A percentile compares a stretch with the other conserved stretches of the same genome.
Evolutionary conservation across 2,113 vertebrate species (phyloP).

Genomic region (Vanacampus margaritifer): DNA sequence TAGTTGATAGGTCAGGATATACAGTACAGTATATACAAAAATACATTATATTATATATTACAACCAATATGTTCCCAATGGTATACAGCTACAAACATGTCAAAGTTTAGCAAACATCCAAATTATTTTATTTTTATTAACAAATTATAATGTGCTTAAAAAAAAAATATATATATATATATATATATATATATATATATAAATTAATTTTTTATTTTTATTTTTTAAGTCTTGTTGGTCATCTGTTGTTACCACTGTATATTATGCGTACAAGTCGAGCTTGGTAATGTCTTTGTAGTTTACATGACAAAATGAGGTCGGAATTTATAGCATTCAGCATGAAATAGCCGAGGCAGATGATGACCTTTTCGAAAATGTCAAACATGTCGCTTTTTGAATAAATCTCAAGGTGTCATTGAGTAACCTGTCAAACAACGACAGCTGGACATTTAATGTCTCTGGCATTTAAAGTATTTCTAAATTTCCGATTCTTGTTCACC

Average conservation of each 20-base stretch:
- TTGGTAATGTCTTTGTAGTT: not conserved
- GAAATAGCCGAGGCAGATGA: slow-evolving; percentile 4
- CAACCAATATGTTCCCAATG: not conserved
- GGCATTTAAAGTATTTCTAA: slow-evolving; percentile 22
- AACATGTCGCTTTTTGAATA: slow-evolving; percentile 12
- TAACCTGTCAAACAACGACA: slow-evolving; percentile 34
- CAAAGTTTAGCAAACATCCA: not conserved
- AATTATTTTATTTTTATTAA: not conserved
- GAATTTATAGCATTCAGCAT: slow-evolving; percentile 3
- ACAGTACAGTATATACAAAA: too few species aligned
- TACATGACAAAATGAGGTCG: slow-evolving; percentile 1
- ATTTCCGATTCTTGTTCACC: slow-evolving; percentile 8
- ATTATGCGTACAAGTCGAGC: not conserved
- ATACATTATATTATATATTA: too few species aligned
- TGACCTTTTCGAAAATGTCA: slow-evolving; percentile 42
- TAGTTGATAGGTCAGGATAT: not conserved
- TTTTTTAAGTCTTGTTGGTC: not conserved
- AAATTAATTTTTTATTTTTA: too few species aligned
- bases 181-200: too few species aligned
- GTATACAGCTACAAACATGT: too few species aligned
- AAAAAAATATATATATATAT: too few species aligned
- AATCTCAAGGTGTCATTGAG: slow-evolving; percentile 7
- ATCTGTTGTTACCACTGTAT: not conserved
- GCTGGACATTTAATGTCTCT: slow-evolving; percentile 5
- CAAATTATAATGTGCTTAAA: too few species aligned